Base-by-base conservation (phyloP, 2,797 vertebrate species). In the Syngnathus rostellatus region DNA sequence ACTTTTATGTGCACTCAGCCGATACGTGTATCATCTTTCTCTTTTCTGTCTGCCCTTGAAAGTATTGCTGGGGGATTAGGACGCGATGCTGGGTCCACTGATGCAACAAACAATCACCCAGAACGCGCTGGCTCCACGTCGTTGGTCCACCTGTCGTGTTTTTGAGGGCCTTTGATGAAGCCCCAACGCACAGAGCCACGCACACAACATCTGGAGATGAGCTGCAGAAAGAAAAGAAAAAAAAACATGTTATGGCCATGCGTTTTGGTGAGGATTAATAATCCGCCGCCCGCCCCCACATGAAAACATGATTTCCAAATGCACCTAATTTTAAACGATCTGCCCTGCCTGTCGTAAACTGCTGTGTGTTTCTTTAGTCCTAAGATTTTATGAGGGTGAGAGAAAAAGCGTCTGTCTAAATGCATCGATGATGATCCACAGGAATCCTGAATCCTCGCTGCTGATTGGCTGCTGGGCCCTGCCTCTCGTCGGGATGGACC, bases 401-500 rank as follows among this genome's bases (percentile, higher is more conserved):
- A 73, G 31, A 37, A 38, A 58, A 31, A 31, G 55, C 55, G 83
- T 79, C 16, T 38, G 84, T 68, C 61, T 74, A 48, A 79, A 80
- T 69, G 74, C 83, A 85, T 82, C 84, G 80, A 64, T 81, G 84
- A 87, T 86, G 84, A 88, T 86, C 84, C 88, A 81, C 78, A 91
- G 92, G 92, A 92, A 93, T 94, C 91, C 93, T 85, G 91, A 92
- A 92, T 87, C 80, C 91, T 92, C 85, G 88, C 91, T 87, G 88
- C 93, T 95, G 94, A 98, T 98, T 98, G 95, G 95, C 93, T 96
- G 92, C 84, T 84, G 86, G 74, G 81, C 87, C 90, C 90, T 92
- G 93, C 93, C 93, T 93, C 93, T 51, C 87, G 92, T 90, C 91
- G 92, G 93, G 93, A 92, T 91, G 89, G 93, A 92, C 94, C 94